These are phyloP conservation scores for Ictalurus punctatus DNA, from an alignment of 2,113 vertebrate genomes.

Conservation along the genomic window DNA sequence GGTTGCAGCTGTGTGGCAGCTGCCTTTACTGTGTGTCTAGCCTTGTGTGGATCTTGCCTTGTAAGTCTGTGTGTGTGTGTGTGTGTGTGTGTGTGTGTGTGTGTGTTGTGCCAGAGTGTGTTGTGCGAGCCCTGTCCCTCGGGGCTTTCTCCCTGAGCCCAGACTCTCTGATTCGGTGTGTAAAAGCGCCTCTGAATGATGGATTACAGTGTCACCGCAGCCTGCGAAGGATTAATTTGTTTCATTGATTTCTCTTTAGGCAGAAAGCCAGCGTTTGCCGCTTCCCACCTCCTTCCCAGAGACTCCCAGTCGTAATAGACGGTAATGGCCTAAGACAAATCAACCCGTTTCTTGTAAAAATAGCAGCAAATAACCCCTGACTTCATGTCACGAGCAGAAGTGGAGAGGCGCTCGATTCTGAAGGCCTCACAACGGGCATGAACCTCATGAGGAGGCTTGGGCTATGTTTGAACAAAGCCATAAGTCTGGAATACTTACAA, in stretches of 20 bases:
- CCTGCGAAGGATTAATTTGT: conserved; percentile 99
- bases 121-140: conserved; percentile 48
- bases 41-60: conserved; percentile 35
- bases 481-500: conserved; percentile 75
- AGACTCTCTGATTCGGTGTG: conserved; percentile 93
- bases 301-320: conserved; percentile 96
- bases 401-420: conserved; percentile 57
- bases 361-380: conserved; percentile 81
- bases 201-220: conserved; percentile 99
- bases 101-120: conserved; percentile 36
- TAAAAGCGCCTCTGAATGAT: conserved; percentile 99
- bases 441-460: conserved; percentile 66
- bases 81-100: conserved; percentile 14
- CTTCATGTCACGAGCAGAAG: conserved; percentile 57
- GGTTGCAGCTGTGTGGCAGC: conserved; percentile 51
- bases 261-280: conserved; percentile 99
- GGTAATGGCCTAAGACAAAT: conserved; percentile 99
- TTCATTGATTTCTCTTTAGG: conserved; percentile 99
- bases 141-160: conserved; percentile 70
- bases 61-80: conserved; percentile 33
- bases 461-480: conserved; percentile 65
- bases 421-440: conserved; percentile 48
- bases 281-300: conserved; percentile 92
- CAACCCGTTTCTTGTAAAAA: conserved; percentile 93
- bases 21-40: conserved; percentile 38